A percentile compares a stretch with the other conserved stretches of the same genome.
These are phyloP conservation scores for Etheostoma spectabile DNA, from an alignment of 2,113 vertebrate species.

Conservation along the genomic window DNA sequence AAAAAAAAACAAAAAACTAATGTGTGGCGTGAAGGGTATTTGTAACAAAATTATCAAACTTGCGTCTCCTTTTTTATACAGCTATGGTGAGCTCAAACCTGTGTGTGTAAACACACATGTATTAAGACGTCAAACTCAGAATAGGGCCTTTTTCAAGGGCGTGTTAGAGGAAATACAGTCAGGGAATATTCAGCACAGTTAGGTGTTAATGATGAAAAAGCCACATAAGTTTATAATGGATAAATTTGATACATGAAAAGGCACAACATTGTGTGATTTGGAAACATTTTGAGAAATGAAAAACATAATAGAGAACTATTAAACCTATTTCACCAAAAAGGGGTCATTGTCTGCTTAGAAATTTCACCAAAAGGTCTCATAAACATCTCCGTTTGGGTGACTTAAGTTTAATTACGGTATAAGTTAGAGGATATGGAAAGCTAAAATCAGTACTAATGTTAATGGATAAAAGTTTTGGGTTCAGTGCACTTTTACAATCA, in stretches of 20 bases:
- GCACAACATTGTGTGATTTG: conserved; percentile 28
- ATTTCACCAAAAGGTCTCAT: background rate
- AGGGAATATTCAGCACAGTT: conserved; percentile 48
- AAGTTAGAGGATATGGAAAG: background rate
- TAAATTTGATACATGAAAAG: conserved; percentile 39
- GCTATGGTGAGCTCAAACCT: background rate
- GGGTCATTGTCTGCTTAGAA: background rate
- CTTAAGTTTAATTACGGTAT: no score
- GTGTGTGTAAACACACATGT: background rate
- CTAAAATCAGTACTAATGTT: background rate
- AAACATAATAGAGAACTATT: background rate
- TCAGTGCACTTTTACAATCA: background rate
- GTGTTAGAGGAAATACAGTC: conserved; percentile 49
- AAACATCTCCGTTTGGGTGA: background rate
- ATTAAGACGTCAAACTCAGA: conserved; percentile 70
- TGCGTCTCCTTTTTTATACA: background rate
- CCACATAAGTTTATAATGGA: conserved; percentile 47
- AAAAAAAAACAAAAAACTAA: conserved; percentile 28
- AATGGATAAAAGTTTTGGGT: background rate
- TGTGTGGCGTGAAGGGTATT: background rate
- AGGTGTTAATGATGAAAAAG: conserved; percentile 61
- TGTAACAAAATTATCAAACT: background rate
- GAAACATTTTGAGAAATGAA: conserved; percentile 37
- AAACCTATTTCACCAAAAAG: background rate
- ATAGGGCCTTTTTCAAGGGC: conserved; percentile 64